A percentile compares a stretch with the other conserved stretches of the same genome.
Evolutionary conservation across 53 echinoderm and acorn worm species (phyloP).

Genomic region (Crossaster papposus): DNA sequence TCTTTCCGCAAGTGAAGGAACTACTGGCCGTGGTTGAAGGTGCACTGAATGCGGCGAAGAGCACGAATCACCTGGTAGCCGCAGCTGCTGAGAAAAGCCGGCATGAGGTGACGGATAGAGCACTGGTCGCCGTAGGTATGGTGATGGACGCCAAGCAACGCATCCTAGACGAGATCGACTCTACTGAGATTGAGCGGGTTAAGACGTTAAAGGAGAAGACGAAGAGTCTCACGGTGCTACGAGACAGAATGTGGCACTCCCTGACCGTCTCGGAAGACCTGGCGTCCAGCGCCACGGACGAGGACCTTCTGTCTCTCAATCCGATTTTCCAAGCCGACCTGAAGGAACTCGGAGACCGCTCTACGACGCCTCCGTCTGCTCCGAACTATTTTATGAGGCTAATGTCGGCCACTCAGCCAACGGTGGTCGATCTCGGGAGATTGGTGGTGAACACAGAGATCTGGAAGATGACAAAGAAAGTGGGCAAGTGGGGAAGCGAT

Average conservation of each 20-base stretch:
- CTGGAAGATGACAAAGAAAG: slow-evolving; percentile 32
- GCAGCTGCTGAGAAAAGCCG: not conserved
- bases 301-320: slow-evolving; percentile 43
- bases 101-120: slow-evolving; percentile 2
- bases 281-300: slow-evolving; percentile 15
- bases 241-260: slow-evolving; percentile 17
- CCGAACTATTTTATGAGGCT: not conserved
- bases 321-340: slow-evolving; percentile 10
- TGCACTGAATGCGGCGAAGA: slow-evolving; percentile 1
- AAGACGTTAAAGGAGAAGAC: not conserved
- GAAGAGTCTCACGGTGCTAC: slow-evolving; percentile 15
- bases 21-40: not conserved
- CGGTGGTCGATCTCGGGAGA: slow-evolving; percentile 20
- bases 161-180: slow-evolving; percentile 30
- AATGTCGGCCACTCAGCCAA: not conserved
- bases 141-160: slow-evolving; percentile 37
- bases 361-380: not conserved
- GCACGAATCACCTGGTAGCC: not conserved
- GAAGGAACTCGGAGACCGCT: not conserved
- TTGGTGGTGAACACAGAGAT: slow-evolving; percentile 14
- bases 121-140: not conserved
- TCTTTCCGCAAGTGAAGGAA: slow-evolving; percentile 10
- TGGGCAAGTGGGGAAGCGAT: slow-evolving; percentile 16
- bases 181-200: not conserved
- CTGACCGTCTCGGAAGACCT: slow-evolving; percentile 28